A percentile compares a stretch with the other conserved stretches of the same genome.
These are phyloP conservation scores for Danio jaintianensis DNA, from an alignment of 2,797 vertebrate genomes.

Conservation along the genomic window DNA sequence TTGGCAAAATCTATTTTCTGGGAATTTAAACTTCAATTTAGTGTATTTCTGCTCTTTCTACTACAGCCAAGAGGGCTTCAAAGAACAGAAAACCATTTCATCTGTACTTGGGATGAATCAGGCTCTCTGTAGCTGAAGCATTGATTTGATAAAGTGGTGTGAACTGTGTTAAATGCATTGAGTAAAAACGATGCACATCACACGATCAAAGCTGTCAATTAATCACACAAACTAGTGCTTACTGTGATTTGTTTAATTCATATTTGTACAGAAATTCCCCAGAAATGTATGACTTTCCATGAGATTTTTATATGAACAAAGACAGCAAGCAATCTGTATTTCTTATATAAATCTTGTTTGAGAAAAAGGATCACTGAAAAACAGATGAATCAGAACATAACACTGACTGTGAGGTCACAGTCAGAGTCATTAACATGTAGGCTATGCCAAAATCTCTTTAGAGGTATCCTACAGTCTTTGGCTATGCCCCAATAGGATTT, in stretches of 20 bases:
- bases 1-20: constrained; percentile 53
- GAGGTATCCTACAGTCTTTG: no score
- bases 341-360: no score
- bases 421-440: no score
- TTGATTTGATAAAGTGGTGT: constrained; percentile 45
- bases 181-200: constrained; percentile 20
- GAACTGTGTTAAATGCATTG: not conserved
- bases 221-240: not conserved
- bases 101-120: constrained; percentile 38
- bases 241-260: not conserved
- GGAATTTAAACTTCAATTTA: constrained; percentile 55
- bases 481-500: no score
- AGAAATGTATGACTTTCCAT: no score
- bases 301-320: no score
- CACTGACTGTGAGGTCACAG: no score
- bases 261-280: no score
- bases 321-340: no score
- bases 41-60: constrained; percentile 47
- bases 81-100: constrained; percentile 46
- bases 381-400: no score
- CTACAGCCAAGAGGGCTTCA: constrained; percentile 35
- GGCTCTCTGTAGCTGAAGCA: constrained; percentile 41
- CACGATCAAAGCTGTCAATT: not conserved
- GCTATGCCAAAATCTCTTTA: no score
- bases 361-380: no score